Evolutionary conservation across 2,797 vertebrate species (phyloP).

Genomic region (Peromyscus attwateri): DNA sequence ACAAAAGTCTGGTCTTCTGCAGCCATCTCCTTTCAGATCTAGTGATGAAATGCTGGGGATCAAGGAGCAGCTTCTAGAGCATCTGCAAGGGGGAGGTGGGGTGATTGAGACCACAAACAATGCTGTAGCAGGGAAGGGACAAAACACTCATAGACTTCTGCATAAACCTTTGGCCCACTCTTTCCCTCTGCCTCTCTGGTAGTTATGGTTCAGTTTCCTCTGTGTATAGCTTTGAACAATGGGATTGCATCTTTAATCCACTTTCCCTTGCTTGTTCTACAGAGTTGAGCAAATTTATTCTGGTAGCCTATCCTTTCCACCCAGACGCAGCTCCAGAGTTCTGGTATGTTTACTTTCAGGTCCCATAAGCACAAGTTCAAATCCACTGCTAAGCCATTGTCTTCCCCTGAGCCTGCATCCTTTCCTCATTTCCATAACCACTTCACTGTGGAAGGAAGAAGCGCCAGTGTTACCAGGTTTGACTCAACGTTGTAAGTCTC

Average conservation of each 20-base stretch:
- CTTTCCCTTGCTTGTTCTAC: background rate
- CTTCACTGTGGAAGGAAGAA: background rate
- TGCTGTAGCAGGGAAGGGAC: rapidly evolving
- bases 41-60: background rate
- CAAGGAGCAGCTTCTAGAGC: background rate
- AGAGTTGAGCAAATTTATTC: background rate
- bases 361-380: background rate
- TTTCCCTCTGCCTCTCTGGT: no score
- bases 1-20: background rate
- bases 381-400: background rate
- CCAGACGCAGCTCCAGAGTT: background rate
- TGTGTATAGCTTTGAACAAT: background rate
- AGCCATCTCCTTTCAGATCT: background rate
- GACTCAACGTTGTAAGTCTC: no score
- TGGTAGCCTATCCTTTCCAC: background rate
- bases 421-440: rapidly evolving
- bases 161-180: background rate
- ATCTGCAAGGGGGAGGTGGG: no score
- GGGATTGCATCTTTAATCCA: background rate
- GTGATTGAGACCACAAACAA: background rate
- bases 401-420: background rate
- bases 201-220: background rate
- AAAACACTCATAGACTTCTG: rapidly evolving
- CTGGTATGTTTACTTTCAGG: background rate
- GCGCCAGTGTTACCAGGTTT: background rate